Evolutionary conservation across 2,113 vertebrate species (phyloP), one percentile per base, ranked within the genome.

Genomic region (Corapipo altera): DNA sequence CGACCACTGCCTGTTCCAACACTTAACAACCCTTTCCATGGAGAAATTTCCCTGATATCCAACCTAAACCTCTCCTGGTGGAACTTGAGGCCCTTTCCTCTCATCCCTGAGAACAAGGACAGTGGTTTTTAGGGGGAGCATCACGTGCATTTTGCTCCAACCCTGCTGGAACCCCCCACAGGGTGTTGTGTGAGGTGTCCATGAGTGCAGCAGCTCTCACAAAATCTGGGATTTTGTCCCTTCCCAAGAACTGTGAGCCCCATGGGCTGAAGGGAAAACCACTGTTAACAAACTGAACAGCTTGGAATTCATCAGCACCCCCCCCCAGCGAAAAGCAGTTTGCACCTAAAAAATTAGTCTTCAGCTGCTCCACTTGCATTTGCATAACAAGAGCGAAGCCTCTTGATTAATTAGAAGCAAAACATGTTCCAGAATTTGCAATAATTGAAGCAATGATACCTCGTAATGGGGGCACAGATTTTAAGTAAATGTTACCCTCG

Each of bases 321-420:
- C 39, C 48, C 66, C 54, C 23, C 1, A 1, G 2, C 23, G 26
- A 65, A 87, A 85, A 88, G 30, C 19, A 54, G 20, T 12, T 37
- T 33, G 35, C 13, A 11, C 49, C 61, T 41, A 20, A 55, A 55
- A 79, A 94, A 69, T 39, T 15, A 39, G 4, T 48, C 55, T 80
- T 73, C 8, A 62, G 75, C 73, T 35, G 33, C 33, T 65, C 33
- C 15, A 9, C 46, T 79, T 71, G 27, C 12, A 73, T 91, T 59
- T 89, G 78, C 51, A 41, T n/a, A 59, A 82, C 22, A 57, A 85
- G 80, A 72, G 19, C 10, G 70, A 83, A 83, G 64, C 75, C 79
- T 93, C 85, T 66, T 51, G 58, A 88, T 94, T 80, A 91, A 96
- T 83, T 24, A 51, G 51, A 73, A 91, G 55, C 11, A 59, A 92